Evolutionary conservation across 1,140 invertebrate species (phyloP), one percentile per base, ranked within the genome.

Genomic region (Hyphantria cunea): DNA sequence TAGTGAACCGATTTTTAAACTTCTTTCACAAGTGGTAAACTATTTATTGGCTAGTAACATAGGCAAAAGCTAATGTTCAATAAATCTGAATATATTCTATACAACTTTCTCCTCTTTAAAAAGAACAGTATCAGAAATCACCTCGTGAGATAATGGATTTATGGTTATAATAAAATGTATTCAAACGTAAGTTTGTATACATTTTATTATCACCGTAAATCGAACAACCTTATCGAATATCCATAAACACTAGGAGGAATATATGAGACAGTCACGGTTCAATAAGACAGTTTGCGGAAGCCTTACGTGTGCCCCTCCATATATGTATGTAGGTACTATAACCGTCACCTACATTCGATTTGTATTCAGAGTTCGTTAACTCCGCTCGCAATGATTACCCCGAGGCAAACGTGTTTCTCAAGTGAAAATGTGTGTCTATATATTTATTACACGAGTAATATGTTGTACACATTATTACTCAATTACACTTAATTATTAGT

Each of bases 341-440:
- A 65, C 56, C 48, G 62, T 68, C 66, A 55, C 64, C 64, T 66
- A 76, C 55, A 78, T 76, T 78, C 76, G 69, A 78, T 78, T 78
- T 78, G 70, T 78, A 76, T 76, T 72, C 66, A 70, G 73, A 78
- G 76, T 78, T 78, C 76, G 76, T 78, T 78, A 78, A 70, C 73
- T 76, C 76, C 15, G 54, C 64, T 66, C 63, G 34, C 70, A 71
- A 72, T 76, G 72, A 75, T 75, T 74, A 66, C 69, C 75, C 69
- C 50, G 45, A 67, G 72, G 75, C 72, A 49, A 58, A 49, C 44
- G 55, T 45, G 55, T 31, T 58, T 49, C 55, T 58, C 12, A 39
- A 58, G 15, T 45, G 55, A 39, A 58, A 44, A 25, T 58, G 15
- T 49, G 48, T 39, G 11, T 58, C 12, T 31, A 6, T 48, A 15